Base-by-base conservation (phyloP, 2,797 vertebrate species). In the Aplochiton taeniatus region DNA sequence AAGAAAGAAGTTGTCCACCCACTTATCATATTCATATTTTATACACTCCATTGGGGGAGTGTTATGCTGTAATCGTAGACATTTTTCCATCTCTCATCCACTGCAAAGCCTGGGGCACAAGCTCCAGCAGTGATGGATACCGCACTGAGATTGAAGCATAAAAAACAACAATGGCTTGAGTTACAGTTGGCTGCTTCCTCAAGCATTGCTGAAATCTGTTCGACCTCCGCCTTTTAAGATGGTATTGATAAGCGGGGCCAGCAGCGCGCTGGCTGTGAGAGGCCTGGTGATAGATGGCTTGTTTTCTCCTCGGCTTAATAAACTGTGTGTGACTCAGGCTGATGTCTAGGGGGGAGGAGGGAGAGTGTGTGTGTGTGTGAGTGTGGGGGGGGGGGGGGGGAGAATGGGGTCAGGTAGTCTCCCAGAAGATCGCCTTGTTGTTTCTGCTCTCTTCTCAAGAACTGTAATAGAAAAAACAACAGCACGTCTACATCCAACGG, bases 261-360 rank as follows among this genome's bases (percentile, higher is more conserved):
- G 76, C 76, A 69, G 54, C 77, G 16, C 70, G 58, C 46, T 55
- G 83, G 83, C 85, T 90, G 78, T 86, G 78, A 88, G 83, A 84
- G 73, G 72, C 79, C 73, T 73, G 79, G 58, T 87, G 89, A 90
- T 80, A 88, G 87, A 91, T 66, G 20, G 63, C 70, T 76, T 71
- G 71, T 77, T 78, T 85, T 79, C 65, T 77, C 83, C 80, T 81
- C 77, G 76, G 56, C 31, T 31, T 14, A 4, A 31, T 66, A 31
- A 50, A 73, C 70, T 82, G 55, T 51, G 47, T 65, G 69, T 82
- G 81, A 86, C 74, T 80, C 77, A 81, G 51, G 63, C 72, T 84
- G 72, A 83, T 82, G 70, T 69, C 56, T 58, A 66, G 61, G 78
- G 66, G 65, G 70, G 74, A 74, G 57, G 75, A 71, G 77, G 69